These are phyloP conservation scores for Cryptus armator DNA, from an alignment of 2,888 invertebrate genomes.

Conservation along the genomic window DNA sequence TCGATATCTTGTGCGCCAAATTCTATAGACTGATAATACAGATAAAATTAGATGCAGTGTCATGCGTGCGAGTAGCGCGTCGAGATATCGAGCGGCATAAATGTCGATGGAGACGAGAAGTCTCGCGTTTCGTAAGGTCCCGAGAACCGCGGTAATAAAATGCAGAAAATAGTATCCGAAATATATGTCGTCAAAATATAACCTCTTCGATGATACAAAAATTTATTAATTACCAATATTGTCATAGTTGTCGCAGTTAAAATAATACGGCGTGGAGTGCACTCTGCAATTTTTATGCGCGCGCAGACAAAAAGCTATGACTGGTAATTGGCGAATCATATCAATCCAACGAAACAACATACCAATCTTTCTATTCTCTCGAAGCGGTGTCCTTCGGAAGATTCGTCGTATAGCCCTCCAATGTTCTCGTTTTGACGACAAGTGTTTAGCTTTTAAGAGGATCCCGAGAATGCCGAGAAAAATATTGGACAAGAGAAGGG, in stretches of 20 bases:
- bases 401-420: neutral
- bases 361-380: neutral
- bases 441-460: neutral
- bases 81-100: neutral
- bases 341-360: neutral
- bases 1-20: neutral
- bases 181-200: too few relatives aligned
- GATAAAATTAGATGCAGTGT: neutral
- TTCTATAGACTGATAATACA: neutral
- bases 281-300: too few relatives aligned
- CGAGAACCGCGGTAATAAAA: too few relatives aligned
- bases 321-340: neutral
- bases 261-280: too few relatives aligned
- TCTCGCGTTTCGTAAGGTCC: too few relatives aligned
- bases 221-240: too few relatives aligned
- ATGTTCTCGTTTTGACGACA: neutral
- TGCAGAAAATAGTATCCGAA: too few relatives aligned
- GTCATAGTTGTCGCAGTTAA: too few relatives aligned
- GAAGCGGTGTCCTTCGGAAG: slow-evolving; percentile 1
- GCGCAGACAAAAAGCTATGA: neutral
- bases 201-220: too few relatives aligned
- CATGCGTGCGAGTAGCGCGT: neutral
- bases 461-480: slow-evolving; percentile 20
- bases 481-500: neutral
- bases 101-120: neutral